These are phyloP conservation scores for Drosophila antonietae DNA, from an alignment of 2,888 invertebrate genomes.

Conservation along the genomic window DNA sequence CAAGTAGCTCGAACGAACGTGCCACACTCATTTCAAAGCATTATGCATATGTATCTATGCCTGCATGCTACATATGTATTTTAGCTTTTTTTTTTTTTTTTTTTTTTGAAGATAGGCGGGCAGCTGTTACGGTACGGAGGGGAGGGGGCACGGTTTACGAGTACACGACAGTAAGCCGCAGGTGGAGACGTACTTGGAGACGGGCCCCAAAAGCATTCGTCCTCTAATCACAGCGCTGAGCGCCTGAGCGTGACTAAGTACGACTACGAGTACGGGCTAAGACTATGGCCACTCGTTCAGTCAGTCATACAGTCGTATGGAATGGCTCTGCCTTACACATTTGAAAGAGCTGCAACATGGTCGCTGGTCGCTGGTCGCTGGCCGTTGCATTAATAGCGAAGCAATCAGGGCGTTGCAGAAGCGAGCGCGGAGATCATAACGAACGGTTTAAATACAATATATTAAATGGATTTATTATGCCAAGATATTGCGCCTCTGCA, in stretches of 20 bases:
- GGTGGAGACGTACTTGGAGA: conserved; percentile 33
- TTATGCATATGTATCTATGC: conserved; percentile 36
- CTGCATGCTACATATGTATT: neutral
- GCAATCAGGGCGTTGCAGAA: conserved; percentile 79
- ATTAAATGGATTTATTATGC: conserved; percentile 80
- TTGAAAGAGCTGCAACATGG: conserved; percentile 42
- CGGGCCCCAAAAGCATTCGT: conserved; percentile 50
- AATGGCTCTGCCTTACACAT: conserved; percentile 8
- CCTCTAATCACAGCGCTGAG: conserved; percentile 70
- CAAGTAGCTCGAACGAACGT: conserved; percentile 46
- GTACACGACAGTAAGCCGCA: conserved; percentile 47
- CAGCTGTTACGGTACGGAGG: conserved; percentile 23
- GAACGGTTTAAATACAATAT: conserved; percentile 80
- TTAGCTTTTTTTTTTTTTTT: conserved; percentile 21
- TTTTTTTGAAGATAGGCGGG: conserved; percentile 2
- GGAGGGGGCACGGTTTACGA: conserved; percentile 16
- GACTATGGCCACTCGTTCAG: conserved; percentile 5
- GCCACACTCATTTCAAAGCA: conserved; percentile 46
- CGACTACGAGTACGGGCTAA: conserved; percentile 52
- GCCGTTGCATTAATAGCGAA: conserved; percentile 77
- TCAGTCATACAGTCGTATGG: neutral
- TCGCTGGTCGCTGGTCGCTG: conserved; percentile 42
- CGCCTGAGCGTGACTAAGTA: conserved; percentile 75
- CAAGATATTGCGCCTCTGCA: conserved; percentile 69
- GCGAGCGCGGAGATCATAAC: conserved; percentile 77